phyloP scores from a whole-genome alignment of 2,888 invertebrate genomes.

The Frankliniella fusca region DNA sequence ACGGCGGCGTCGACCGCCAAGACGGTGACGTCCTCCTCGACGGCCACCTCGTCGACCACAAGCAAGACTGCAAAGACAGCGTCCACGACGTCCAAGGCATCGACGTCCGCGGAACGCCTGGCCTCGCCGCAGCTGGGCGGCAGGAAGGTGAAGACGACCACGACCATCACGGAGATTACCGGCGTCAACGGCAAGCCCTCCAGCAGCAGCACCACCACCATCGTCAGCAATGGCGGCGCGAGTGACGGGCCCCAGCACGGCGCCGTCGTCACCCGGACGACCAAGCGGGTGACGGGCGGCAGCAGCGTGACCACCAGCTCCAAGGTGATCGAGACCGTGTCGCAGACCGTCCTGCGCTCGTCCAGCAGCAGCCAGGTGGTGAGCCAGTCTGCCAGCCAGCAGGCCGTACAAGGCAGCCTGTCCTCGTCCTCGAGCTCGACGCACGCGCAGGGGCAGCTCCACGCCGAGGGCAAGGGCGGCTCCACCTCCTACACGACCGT shows the following conservation, averaged over 20 bases:
- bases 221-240: not conserved
- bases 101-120: not conserved
- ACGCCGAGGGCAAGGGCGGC: not conserved
- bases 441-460: not conserved
- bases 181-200: not conserved
- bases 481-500: not conserved
- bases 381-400: not conserved
- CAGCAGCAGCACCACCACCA: not conserved
- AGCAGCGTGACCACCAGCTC: conserved; percentile 21
- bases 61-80: not conserved
- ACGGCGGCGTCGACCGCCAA: conserved; percentile 7
- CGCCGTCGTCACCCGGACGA: conserved; percentile 7
- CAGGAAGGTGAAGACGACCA: not conserved
- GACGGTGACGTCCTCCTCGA: not conserved
- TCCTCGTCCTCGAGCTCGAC: not conserved
- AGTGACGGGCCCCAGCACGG: not conserved
- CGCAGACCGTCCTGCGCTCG: not conserved
- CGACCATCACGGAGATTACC: not conserved
- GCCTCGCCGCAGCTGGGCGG: not conserved
- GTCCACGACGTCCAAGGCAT: not conserved
- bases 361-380: conserved; percentile 18
- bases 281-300: not conserved
- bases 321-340: conserved; percentile 18
- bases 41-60: not conserved
- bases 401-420: not conserved